Conservation (phyloP, 2,888 invertebrate species). For the Eubasilissa splendida region DNA sequence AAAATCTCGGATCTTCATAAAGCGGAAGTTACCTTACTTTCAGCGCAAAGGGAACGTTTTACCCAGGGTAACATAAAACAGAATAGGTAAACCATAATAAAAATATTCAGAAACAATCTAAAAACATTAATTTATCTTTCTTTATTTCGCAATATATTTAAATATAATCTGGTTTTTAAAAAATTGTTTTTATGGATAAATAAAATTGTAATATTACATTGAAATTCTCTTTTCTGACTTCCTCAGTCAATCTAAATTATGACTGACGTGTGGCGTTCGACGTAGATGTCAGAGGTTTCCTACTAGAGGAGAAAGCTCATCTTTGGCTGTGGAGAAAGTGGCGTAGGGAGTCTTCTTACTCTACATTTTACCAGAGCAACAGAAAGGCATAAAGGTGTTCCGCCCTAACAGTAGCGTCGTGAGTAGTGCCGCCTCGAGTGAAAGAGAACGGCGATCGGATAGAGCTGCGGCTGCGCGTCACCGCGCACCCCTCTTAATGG, state of each 20-base stretch:
- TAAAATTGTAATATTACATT: not conserved
- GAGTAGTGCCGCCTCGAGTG: conserved; percentile 16
- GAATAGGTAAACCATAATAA: not conserved
- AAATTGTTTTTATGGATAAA: too few relatives aligned
- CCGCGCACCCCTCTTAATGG: not conserved
- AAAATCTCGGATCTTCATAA: conserved; percentile 44
- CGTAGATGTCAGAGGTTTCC: conserved; percentile 17
- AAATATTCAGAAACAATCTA: not conserved
- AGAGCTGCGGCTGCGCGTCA: not conserved
- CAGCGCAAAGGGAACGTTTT: conserved; percentile 51
- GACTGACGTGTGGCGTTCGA: not conserved
- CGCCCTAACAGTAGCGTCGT: conserved; percentile 22
- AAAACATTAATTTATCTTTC: not conserved
- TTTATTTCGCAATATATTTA: not conserved
- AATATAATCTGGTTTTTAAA: too few relatives aligned
- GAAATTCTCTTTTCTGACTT: not conserved
- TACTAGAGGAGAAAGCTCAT: conserved; percentile 1
- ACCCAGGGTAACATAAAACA: conserved; percentile 46
- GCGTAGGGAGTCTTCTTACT: conserved; percentile 58
- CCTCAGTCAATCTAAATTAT: not conserved
- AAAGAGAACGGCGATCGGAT: conserved; percentile 17
- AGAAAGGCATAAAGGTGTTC: conserved; percentile 36
- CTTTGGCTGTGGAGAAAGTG: conserved; percentile 55
- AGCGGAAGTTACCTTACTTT: conserved; percentile 56
- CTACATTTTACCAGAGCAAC: conserved; percentile 54